Percentiles rank a stretch among this genome's conserved stretches.
Conservation (phyloP, 2,797 vertebrate genomes). For the Champsocephalus esox region DNA sequence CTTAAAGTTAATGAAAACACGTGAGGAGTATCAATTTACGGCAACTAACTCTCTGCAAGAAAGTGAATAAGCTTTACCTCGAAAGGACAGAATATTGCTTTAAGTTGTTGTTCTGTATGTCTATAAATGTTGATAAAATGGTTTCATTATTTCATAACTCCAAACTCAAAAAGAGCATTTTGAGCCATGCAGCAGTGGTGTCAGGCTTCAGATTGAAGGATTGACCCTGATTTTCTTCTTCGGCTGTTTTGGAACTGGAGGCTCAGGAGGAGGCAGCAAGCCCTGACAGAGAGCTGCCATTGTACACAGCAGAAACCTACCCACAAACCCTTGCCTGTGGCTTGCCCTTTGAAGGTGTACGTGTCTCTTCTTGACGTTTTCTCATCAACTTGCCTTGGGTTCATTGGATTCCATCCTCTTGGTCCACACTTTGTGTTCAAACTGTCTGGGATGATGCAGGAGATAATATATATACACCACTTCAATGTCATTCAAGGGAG, state of each 20-base stretch:
- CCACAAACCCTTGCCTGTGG: conserved; percentile 82
- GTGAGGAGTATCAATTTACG: background rate
- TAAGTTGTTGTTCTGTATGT: conserved; percentile 10
- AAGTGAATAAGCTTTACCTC: background rate
- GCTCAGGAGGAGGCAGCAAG: conserved; percentile 77
- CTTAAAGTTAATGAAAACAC: background rate
- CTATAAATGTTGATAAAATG: conserved; percentile 12
- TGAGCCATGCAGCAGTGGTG: conserved; percentile 16
- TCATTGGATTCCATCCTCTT: conserved; percentile 74
- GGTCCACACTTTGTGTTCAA: conserved; percentile 70
- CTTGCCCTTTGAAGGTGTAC: conserved; percentile 79
- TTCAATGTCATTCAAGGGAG: conserved; percentile 56
- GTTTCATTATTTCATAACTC: conserved; percentile 42
- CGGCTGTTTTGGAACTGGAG: conserved; percentile 68
- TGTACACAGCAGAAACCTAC: conserved; percentile 78
- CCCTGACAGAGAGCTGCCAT: conserved; percentile 84
- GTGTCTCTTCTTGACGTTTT: conserved; percentile 84
- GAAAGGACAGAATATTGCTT: conserved; percentile 10
- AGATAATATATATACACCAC: conserved; percentile 55
- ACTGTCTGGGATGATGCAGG: conserved; percentile 70
- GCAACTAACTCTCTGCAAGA: background rate
- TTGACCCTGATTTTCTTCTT: conserved; percentile 62
- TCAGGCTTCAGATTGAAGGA: conserved; percentile 57
- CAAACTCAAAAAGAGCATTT: conserved; percentile 18
- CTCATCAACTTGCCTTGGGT: conserved; percentile 83